These are phyloP conservation scores for Galleria mellonella DNA, from an alignment of 1,140 invertebrate species.

Conservation along the genomic window DNA sequence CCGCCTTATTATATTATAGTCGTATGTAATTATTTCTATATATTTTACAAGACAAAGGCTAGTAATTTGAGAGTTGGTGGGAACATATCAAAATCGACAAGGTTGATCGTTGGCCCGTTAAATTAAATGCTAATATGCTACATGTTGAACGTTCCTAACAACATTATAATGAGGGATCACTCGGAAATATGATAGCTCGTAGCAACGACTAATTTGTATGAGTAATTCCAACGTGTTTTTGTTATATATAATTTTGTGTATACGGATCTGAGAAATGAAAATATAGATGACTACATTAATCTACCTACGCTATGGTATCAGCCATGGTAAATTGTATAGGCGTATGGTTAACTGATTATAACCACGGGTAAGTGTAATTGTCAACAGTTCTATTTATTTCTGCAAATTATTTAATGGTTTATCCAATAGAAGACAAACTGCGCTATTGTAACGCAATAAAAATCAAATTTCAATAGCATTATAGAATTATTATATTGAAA, in stretches of 20 bases:
- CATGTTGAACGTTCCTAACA: constrained; percentile 52
- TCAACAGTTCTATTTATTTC: no score
- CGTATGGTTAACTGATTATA: no score
- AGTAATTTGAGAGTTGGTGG: constrained; percentile 36
- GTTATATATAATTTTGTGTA: constrained; percentile 18
- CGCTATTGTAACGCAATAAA: no score
- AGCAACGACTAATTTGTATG: constrained; percentile 44
- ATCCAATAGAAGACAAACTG: no score
- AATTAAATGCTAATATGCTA: constrained; percentile 70
- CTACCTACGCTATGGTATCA: no score
- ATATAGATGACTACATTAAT: no score
- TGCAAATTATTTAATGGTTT: no score
- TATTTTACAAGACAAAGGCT: constrained; percentile 18
- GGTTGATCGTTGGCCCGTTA: constrained; percentile 44
- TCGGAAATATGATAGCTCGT: constrained; percentile 40
- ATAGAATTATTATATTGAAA: no score
- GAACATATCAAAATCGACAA: constrained; percentile 50
- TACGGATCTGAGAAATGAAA: constrained; percentile 13
- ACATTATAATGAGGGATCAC: constrained; percentile 56
- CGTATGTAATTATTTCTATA: constrained; percentile 6
- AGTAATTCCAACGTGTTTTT: constrained; percentile 26
- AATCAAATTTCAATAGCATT: no score
- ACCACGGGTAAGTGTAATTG: no score
- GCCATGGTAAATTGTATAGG: no score
- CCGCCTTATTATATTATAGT: no score